Percentiles rank a stretch among this genome's conserved stretches.
Evolutionary conservation across 1,140 invertebrate species (phyloP).

Genomic region (Cheumatopsyche charites): DNA sequence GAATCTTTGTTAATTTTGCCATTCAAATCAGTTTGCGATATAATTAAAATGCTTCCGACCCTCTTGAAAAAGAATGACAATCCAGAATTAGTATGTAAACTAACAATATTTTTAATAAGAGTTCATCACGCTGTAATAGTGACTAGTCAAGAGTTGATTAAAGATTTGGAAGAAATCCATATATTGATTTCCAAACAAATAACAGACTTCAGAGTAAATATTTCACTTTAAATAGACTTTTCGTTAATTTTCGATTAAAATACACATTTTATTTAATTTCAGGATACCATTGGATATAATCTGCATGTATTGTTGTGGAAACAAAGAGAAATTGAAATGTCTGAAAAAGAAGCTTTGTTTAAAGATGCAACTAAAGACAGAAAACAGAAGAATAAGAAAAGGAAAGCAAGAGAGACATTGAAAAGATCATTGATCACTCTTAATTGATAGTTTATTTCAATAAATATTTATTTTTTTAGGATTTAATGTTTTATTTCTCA

Average conservation of each 20-base stretch:
- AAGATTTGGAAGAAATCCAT: conserved; percentile 72
- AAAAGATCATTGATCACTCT: conserved; percentile 65
- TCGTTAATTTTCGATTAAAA: conserved; percentile 35
- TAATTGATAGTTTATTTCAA: conserved; percentile 50
- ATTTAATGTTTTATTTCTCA: background rate
- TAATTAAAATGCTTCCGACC: conserved; percentile 74
- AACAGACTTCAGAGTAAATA: conserved; percentile 67
- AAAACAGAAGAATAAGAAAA: conserved; percentile 71
- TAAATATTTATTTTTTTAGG: conserved; percentile 25
- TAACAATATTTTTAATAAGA: conserved; percentile 80
- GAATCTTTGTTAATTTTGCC: conserved; percentile 86
- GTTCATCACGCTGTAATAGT: conserved; percentile 86
- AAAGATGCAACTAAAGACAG: conserved; percentile 74
- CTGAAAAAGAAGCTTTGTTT: conserved; percentile 83
- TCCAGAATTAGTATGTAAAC: conserved; percentile 76
- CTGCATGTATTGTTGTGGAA: conserved; percentile 80
- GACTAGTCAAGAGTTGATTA: conserved; percentile 70
- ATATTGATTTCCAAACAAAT: conserved; percentile 65
- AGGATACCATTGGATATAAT: conserved; percentile 90
- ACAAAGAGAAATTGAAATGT: conserved; percentile 77
- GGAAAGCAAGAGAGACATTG: conserved; percentile 70
- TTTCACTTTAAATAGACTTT: conserved; percentile 5
- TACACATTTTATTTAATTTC: conserved; percentile 50
- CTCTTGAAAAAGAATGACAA: conserved; percentile 72
- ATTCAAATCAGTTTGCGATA: conserved; percentile 78